Conservation (phyloP, 1,140 invertebrate species). For the Zaprionus ornatus region DNA sequence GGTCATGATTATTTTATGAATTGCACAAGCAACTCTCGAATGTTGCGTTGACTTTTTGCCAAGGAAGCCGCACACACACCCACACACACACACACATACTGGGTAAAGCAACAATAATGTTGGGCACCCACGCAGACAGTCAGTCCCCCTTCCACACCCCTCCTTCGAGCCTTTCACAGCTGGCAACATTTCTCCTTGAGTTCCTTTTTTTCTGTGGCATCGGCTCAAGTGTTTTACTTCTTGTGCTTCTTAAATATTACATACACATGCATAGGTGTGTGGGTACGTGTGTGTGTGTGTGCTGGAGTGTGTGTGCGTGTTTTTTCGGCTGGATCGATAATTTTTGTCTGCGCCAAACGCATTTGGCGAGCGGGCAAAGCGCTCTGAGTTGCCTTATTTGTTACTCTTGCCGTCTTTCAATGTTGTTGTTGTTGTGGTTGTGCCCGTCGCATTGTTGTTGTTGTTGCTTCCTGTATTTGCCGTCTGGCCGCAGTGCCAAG, state of each 20-base stretch:
- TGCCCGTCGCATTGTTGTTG: constrained; percentile 3
- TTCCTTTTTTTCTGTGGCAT: constrained; percentile 7
- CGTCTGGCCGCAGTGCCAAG: constrained; percentile 8
- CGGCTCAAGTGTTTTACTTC: constrained; percentile 66
- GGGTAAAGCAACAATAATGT: constrained; percentile 16
- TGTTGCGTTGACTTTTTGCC: constrained; percentile 51
- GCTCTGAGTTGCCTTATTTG: constrained; percentile 21
- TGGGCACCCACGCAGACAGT: constrained; percentile 34
- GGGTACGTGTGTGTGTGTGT: background rate
- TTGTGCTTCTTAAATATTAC: constrained; percentile 60
- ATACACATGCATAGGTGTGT: constrained; percentile 3
- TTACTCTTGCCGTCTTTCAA: constrained; percentile 26
- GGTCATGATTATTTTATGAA: constrained; percentile 73
- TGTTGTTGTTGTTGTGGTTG: background rate
- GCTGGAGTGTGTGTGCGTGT: constrained; percentile 18
- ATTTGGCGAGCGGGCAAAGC: constrained; percentile 35
- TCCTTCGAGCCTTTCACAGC: background rate
- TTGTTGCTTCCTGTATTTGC: constrained; percentile 16
- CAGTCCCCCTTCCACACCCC: too few relatives aligned
- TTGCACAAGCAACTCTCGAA: constrained; percentile 46
- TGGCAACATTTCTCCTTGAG: background rate
- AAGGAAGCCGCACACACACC: constrained; percentile 11
- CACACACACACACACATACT: constrained; percentile 16
- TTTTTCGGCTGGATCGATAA: constrained; percentile 57
- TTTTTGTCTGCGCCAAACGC: constrained; percentile 66